Evolutionary conservation across 1,140 invertebrate genomes (phyloP).

Genomic region (Lepidostoma basale): DNA sequence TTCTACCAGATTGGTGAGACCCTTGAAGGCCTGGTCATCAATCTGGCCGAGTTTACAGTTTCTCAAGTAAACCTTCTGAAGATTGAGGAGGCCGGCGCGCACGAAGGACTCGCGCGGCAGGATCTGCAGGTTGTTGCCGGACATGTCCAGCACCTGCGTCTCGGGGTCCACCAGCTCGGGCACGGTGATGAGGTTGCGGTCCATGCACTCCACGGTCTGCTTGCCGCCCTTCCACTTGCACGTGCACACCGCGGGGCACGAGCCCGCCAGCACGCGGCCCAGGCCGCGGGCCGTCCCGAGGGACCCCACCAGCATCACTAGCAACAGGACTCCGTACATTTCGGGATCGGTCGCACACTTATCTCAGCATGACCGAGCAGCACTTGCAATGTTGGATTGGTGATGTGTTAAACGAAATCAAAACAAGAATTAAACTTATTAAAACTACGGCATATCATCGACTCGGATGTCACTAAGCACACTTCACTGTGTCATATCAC

Average conservation of each 20-base stretch:
- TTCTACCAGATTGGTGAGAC: constrained; percentile 86
- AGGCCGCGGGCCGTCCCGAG: constrained; percentile 51
- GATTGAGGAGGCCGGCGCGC: constrained; percentile 78
- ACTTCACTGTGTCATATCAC: constrained; percentile 17
- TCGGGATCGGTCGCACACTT: neutral
- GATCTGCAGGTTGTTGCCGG: constrained; percentile 83
- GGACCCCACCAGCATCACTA: constrained; percentile 52
- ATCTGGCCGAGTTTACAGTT: constrained; percentile 84
- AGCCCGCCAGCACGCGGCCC: constrained; percentile 56
- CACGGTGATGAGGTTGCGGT: constrained; percentile 79
- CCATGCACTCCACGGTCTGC: constrained; percentile 86
- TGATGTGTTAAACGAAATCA: neutral
- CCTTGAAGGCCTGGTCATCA: constrained; percentile 79
- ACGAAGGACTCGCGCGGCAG: constrained; percentile 81
- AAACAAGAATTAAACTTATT: neutral
- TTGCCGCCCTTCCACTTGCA: constrained; percentile 95
- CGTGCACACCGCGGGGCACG: constrained; percentile 78
- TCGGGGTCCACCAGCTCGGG: constrained; percentile 82
- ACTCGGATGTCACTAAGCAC: constrained; percentile 5
- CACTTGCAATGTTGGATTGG: neutral
- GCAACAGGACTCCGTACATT: constrained; percentile 9
- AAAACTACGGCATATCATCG: neutral
- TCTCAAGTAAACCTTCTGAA: constrained; percentile 83
- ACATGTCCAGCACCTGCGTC: constrained; percentile 89
- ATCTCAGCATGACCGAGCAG: constrained; percentile 12